These are phyloP conservation scores for Drosophila santomea DNA, from an alignment of 1,140 invertebrate genomes.

Conservation along the genomic window DNA sequence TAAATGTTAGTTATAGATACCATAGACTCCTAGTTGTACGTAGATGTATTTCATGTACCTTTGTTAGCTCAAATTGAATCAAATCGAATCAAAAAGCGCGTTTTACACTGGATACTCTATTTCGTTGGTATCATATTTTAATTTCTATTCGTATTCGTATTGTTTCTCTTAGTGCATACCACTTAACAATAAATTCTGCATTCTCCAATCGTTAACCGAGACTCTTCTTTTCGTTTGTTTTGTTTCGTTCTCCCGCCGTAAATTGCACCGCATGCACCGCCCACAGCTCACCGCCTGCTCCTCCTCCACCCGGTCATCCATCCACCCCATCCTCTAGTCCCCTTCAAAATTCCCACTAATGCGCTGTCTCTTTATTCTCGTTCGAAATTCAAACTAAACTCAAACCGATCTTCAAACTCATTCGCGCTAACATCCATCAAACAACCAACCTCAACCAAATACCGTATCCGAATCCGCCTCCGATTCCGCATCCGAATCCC, in stretches of 20 bases:
- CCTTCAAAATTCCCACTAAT: conserved; percentile 57
- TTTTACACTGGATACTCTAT: not conserved
- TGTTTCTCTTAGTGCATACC: conserved; percentile 19
- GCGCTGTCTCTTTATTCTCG: conserved; percentile 55
- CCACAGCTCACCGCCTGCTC: conserved; percentile 36
- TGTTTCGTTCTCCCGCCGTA: conserved; percentile 26
- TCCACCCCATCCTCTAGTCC: conserved; percentile 4
- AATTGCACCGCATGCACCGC: conserved; percentile 49
- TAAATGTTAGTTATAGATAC: conserved; percentile 41
- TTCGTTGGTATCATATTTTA: conserved; percentile 12
- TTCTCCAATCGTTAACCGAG: conserved; percentile 51
- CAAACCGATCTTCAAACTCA: conserved; percentile 53
- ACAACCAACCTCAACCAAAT: conserved; percentile 27
- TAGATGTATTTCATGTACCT: conserved; percentile 22
- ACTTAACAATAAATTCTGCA: conserved; percentile 55
- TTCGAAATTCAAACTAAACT: conserved; percentile 61
- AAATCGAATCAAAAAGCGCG: conserved; percentile 4
- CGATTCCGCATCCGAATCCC: conserved; percentile 31
- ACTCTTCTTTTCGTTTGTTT: conserved; percentile 62
- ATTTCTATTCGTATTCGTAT: conserved; percentile 20
- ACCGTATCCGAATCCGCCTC: conserved; percentile 18
- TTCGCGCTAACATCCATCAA: conserved; percentile 65
- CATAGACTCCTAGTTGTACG: conserved; percentile 22
- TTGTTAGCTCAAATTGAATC: conserved; percentile 6
- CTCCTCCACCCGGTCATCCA: conserved; percentile 9